Evolutionary conservation across 1,140 invertebrate genomes (phyloP).

Genomic region (Metopolophium dirhodum): DNA sequence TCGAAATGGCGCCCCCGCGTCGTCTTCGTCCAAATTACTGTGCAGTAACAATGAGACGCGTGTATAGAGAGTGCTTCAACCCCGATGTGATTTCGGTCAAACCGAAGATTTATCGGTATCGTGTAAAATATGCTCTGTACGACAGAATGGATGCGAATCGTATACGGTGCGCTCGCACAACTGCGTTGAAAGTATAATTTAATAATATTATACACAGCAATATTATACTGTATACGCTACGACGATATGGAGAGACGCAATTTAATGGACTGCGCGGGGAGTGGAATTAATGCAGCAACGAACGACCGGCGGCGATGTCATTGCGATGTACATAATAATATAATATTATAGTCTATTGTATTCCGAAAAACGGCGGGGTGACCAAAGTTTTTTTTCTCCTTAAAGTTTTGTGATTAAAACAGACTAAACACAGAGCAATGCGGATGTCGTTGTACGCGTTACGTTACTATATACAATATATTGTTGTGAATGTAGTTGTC

Average conservation of each 20-base stretch:
- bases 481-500: not conserved
- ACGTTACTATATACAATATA: not conserved
- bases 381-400: not conserved
- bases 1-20: not conserved
- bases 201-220: not conserved
- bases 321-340: not conserved
- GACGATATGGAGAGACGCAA: too few species aligned
- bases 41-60: not conserved
- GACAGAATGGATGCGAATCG: not conserved
- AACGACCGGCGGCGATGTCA: not conserved
- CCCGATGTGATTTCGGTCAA: not conserved
- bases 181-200: not conserved
- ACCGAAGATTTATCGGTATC: not conserved
- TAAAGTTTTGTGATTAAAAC: not conserved
- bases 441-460: not conserved
- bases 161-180: not conserved
- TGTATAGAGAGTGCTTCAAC: not conserved
- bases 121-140: not conserved
- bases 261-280: not conserved
- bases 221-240: too few species aligned
- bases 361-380: not conserved
- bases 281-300: not conserved
- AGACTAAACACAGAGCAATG: not conserved
- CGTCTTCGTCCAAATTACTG: not conserved
- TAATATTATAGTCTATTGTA: not conserved